Percentiles rank a stretch among this genome's conserved stretches.
phyloP scores from a whole-genome alignment of 64 coral and sea anemone species.

The Orbicella faveolata region DNA sequence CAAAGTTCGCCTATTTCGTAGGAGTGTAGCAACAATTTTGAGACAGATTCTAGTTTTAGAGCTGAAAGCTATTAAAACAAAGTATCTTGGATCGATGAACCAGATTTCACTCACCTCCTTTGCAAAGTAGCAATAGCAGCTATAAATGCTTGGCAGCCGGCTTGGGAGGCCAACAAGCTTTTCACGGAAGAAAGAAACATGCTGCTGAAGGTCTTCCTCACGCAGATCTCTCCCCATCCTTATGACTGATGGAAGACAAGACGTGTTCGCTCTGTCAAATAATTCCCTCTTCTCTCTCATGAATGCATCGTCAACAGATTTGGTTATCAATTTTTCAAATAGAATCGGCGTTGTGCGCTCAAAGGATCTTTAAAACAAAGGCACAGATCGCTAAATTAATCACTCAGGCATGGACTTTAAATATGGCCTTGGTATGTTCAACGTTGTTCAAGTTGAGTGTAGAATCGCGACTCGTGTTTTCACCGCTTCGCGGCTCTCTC shows the following conservation, averaged over 20 bases:
- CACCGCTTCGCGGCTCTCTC: too few species aligned
- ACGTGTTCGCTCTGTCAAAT: not conserved
- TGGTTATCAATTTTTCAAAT: slow-evolving; percentile 5
- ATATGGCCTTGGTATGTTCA: too few species aligned
- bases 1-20: too few species aligned
- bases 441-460: too few species aligned
- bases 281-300: not conserved
- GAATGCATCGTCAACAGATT: not conserved
- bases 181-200: not conserved
- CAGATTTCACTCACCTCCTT: too few species aligned
- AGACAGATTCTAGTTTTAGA: too few species aligned
- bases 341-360: slow-evolving; percentile 12
- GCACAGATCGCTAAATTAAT: not conserved
- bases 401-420: too few species aligned
- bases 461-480: too few species aligned
- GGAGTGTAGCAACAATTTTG: too few species aligned
- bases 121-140: not conserved
- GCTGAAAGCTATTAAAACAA: too few species aligned
- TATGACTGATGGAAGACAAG: slow-evolving; percentile 7
- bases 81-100: too few species aligned
- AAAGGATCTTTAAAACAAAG: slow-evolving; percentile 10
- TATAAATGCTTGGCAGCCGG: slow-evolving; percentile 33
- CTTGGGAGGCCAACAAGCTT: slow-evolving; percentile 8
- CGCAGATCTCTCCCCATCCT: not conserved
- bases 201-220: not conserved